Evolutionary conservation across 1,140 invertebrate genomes (phyloP), one percentile per base, ranked within the genome.

Genomic region (Wasmannia auropunctata): DNA sequence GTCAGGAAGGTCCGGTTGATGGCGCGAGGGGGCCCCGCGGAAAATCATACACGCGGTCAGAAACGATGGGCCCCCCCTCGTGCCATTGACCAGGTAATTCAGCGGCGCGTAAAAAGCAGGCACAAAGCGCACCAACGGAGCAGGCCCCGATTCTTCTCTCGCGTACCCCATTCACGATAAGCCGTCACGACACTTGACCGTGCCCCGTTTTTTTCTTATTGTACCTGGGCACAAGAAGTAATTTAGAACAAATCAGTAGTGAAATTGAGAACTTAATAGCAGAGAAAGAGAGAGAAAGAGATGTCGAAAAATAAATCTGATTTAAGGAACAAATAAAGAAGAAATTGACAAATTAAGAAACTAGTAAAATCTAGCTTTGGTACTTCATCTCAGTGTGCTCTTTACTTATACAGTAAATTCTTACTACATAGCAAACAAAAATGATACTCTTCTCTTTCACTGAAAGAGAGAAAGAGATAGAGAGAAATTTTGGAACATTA

Each of bases 1-100:
- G 34, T 74, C 58, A 43, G 56, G 31, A 34, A 83, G n/a, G 19
- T 43, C 22, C 22, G 51, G 63, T 86, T 60, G 19, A 28, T 43
- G 43, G 37, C 19, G 22, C 37, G n/a, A 62, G 40, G 43, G 14
- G 37, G 10, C 25, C 19, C 43, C 28, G 25, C 60, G 49, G 31
- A 77, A 65, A 86, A 56, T 84, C 63, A 79, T 77, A 87, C 54
- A 70, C 51, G 60, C 87, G 62, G 67, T 85, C 89, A 88, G 67
- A 58, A 79, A 92, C 87, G 88, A 75, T 89, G 88, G 90, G 87
- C 91, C 65, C 37, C n/a, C 79, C 40, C 19, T 74, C 91, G 90
- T 94, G 91, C 91, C 92, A 93, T 93, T 93, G 93, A 92, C 93
- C 93, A 93, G 93, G 88, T 93, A 93, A 93, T 92, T 93, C 92